These are phyloP conservation scores for Globodera rostochiensis DNA, from an alignment of 1,140 invertebrate species.

Conservation along the genomic window DNA sequence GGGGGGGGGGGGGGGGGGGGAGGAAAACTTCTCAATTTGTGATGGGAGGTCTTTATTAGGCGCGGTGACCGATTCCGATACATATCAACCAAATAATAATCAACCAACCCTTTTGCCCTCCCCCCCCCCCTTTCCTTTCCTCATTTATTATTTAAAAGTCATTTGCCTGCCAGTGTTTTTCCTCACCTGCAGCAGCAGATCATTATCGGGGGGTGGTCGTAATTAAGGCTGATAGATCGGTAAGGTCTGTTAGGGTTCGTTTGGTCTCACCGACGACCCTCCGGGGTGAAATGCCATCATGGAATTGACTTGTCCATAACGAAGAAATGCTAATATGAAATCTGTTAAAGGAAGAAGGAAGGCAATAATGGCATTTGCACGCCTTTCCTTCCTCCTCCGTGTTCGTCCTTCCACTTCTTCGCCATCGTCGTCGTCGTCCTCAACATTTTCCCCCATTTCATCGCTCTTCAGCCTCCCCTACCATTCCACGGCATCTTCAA, in stretches of 20 bases:
- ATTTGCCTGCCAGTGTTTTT: not conserved
- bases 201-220: too few relatives aligned
- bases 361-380: not conserved
- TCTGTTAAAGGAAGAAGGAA: too few relatives aligned
- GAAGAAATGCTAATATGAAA: too few relatives aligned
- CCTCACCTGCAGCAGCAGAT: not conserved
- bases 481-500: not conserved
- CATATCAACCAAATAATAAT: not conserved
- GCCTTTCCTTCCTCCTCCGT: not conserved
- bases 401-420: slow-evolving; percentile 11
- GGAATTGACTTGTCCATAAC: too few relatives aligned
- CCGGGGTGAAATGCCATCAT: too few relatives aligned
- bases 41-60: not conserved
- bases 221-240: too few relatives aligned
- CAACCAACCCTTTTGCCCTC: too few relatives aligned
- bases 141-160: not conserved
- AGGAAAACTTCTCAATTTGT: too few relatives aligned
- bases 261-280: too few relatives aligned
- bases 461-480: not conserved
- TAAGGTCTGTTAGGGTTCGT: too few relatives aligned
- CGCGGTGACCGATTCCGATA: not conserved
- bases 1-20: too few relatives aligned
- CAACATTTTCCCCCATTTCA: not conserved
- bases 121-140: too few relatives aligned
- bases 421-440: not conserved